Evolutionary conservation across 2,888 invertebrate species (phyloP), one percentile per base, ranked within the genome.

Genomic region (Melieria picta): DNA sequence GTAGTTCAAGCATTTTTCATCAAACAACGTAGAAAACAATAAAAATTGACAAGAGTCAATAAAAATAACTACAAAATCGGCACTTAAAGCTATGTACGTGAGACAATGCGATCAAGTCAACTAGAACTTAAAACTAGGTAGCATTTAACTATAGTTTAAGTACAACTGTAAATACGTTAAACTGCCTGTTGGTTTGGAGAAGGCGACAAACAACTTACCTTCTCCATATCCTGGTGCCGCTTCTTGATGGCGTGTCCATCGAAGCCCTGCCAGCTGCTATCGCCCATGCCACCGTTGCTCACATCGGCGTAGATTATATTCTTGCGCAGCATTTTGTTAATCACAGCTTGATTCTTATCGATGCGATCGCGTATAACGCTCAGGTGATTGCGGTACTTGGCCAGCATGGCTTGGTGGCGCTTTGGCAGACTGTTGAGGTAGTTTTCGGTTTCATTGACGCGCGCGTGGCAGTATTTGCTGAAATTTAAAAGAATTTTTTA

Each of bases 231-330:
- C 50, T 85, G 84, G 48, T 82, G 80, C 1, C 83, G 80, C 45
- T 86, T 79, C 73, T 85, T 81, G 1, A 76, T 73, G 4, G 77
- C 77, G 61, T 79, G 81, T 1, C 79, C 72, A 77, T 79, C 83
- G 91, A 91, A 84, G 95, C 96, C 84, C 94, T 94, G 76, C 10
- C 76, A 76, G 85, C 96, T 96, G 85, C 96, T 96, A 88, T 96
- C 93, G 50, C 90, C 90, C 63, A 63, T 68, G 7, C 73, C 63
- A 5, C 73, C 70, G 4, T 74, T 71, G 45, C 74, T 75, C 3
- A 74, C 77, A 64, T 77, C 73, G 2, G 81, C n/a, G 93, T 94
- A 79, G 5, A 80, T 80, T 0, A 84, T 95, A 91, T 83, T 92
- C 90, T 84, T 84, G 4, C 82, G 80, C 50, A 92, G 87, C 75